phyloP scores from a whole-genome alignment of 2,888 invertebrate genomes.

The Nomada hirtipes region DNA sequence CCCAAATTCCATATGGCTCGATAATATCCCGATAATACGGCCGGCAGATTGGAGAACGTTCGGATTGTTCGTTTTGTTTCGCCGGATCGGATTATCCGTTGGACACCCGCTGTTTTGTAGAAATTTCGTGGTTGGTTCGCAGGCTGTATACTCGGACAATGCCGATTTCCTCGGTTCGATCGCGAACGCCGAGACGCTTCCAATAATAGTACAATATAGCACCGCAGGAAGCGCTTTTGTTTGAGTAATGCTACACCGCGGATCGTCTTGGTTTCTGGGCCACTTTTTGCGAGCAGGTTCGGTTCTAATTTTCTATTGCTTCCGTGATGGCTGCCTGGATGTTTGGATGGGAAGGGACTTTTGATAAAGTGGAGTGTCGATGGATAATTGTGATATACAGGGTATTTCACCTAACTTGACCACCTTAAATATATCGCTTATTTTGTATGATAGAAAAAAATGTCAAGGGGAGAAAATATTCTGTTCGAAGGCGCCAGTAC shows the following conservation, averaged over 20 bases:
- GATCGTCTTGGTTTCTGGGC: neutral
- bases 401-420: too few species aligned
- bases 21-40: conserved; percentile 80
- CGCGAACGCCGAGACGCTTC: neutral
- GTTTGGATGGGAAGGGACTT: too few species aligned
- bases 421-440: too few species aligned
- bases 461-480: too few species aligned
- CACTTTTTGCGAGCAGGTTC: neutral
- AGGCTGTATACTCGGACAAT: neutral
- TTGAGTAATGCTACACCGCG: conserved; percentile 2
- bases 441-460: too few species aligned
- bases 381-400: too few species aligned
- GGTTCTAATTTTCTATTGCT: conserved; percentile 8
- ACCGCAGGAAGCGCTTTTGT: neutral
- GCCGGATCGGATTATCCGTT: too few species aligned
- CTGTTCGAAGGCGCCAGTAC: too few species aligned
- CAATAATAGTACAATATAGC: conserved; percentile 27
- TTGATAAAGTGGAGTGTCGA: too few species aligned
- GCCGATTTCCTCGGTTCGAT: neutral
- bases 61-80: conserved; percentile 11
- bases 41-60: conserved; percentile 33
- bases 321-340: too few species aligned
- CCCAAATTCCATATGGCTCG: conserved; percentile 83
- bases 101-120: neutral
- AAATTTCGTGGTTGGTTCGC: neutral